These are phyloP conservation scores for Cisticola juncidis DNA, from an alignment of 2,113 vertebrate genomes.

Conservation along the genomic window DNA sequence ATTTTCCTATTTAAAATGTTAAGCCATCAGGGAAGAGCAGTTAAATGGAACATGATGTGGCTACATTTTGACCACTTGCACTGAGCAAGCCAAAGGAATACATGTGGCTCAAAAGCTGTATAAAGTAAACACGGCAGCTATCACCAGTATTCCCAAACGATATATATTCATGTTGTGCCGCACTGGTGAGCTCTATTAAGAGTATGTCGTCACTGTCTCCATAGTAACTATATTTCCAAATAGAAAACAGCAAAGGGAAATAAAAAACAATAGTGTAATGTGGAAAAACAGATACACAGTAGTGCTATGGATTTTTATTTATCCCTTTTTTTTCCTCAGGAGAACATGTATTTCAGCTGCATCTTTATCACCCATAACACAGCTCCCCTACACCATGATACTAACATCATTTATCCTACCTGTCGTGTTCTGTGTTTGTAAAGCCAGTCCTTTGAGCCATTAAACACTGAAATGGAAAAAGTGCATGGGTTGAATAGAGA, in stretches of 20 bases:
- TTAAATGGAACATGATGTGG: background rate
- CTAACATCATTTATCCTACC: background rate
- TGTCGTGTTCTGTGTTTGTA: background rate
- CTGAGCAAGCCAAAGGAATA: background rate
- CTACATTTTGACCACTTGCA: background rate
- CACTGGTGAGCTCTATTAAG: background rate
- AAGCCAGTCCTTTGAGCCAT: background rate
- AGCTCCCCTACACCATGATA: background rate
- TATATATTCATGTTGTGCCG: background rate
- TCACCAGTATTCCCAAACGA: background rate
- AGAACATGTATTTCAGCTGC: background rate
- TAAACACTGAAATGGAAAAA: background rate
- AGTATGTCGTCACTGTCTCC: background rate
- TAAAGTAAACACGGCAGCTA: background rate
- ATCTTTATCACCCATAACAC: background rate
- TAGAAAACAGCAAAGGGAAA: conserved; percentile 13
- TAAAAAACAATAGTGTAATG: background rate
- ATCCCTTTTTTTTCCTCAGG: background rate
- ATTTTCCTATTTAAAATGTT: background rate
- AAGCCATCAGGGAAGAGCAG: background rate
- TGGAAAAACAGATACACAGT: background rate
- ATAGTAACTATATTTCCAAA: conserved; percentile 31
- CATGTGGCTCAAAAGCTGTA: background rate
- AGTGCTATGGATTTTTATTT: background rate
- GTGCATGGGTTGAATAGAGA: accelerated